phyloP scores from a whole-genome alignment of 2,113 vertebrate genomes.

The Myanophis thanlyinensis region DNA sequence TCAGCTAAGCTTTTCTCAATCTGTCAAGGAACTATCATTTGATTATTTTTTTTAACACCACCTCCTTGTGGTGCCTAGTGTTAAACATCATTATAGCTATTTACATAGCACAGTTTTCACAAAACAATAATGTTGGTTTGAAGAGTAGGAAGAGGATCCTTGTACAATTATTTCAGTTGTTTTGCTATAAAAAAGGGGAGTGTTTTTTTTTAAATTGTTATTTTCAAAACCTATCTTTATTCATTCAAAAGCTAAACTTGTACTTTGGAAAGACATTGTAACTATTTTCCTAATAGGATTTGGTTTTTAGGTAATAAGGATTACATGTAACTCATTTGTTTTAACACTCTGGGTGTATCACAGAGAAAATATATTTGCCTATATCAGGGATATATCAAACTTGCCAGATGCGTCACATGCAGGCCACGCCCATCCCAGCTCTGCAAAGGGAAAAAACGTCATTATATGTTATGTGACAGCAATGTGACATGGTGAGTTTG shows the following conservation, averaged over 20 bases:
- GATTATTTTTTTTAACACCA: background rate
- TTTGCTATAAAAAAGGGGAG: background rate
- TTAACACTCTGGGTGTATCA: background rate
- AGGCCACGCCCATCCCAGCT: too few species aligned
- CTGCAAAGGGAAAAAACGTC: too few species aligned
- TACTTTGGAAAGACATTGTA: background rate
- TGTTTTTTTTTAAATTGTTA: background rate
- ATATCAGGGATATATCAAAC: background rate
- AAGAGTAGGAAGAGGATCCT: slow-evolving; percentile 6
- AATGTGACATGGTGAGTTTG: too few species aligned
- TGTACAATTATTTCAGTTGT: background rate
- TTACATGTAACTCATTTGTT: background rate
- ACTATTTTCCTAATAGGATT: background rate
- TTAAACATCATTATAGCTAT: background rate
- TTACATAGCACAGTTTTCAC: slow-evolving; percentile 9
- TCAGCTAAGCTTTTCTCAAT: slow-evolving; percentile 15
- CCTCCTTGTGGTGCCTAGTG: slow-evolving; percentile 4
- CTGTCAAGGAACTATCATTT: background rate
- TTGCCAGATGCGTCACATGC: too few species aligned
- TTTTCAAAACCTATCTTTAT: background rate
- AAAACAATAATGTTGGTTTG: background rate
- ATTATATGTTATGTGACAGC: too few species aligned
- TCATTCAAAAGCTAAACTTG: background rate
- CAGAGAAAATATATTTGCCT: background rate
- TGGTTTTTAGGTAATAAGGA: background rate